These are phyloP conservation scores for Parazoanthus swiftii DNA, from an alignment of 92 coral and sea anemone species.

Conservation along the genomic window DNA sequence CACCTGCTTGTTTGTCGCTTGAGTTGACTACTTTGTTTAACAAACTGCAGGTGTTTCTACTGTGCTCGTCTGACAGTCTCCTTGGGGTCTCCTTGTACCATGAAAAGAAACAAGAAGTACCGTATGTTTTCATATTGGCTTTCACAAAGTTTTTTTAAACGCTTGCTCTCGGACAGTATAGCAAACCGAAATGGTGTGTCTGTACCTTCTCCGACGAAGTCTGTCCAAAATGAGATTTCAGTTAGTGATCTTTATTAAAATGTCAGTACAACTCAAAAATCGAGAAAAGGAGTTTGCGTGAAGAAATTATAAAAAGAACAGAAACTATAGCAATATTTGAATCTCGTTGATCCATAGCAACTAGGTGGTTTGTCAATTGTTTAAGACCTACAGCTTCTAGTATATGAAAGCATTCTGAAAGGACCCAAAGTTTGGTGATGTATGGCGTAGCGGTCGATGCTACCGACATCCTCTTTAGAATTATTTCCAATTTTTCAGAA, in stretches of 20 bases:
- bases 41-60: slow-evolving; percentile 5
- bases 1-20: slow-evolving; percentile 6
- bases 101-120: not conserved
- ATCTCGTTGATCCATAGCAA: not conserved
- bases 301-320: no score
- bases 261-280: not conserved
- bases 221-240: not conserved
- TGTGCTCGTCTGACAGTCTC: not conserved
- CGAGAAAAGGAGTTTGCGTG: not conserved
- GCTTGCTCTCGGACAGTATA: not conserved
- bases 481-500: no score
- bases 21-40: not conserved
- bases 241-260: not conserved
- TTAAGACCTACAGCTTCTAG: not conserved
- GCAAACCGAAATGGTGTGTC: not conserved
- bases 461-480: no score
- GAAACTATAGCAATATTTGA: not conserved
- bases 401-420: no score
- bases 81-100: not conserved
- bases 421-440: no score
- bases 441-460: no score
- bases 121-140: not conserved
- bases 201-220: not conserved
- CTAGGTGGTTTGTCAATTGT: not conserved
- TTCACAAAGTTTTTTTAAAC: not conserved